A percentile compares a stretch with the other conserved stretches of the same genome.
Evolutionary conservation across 2,113 vertebrate species (phyloP).

Genomic region (Mionectes macconnelli): DNA sequence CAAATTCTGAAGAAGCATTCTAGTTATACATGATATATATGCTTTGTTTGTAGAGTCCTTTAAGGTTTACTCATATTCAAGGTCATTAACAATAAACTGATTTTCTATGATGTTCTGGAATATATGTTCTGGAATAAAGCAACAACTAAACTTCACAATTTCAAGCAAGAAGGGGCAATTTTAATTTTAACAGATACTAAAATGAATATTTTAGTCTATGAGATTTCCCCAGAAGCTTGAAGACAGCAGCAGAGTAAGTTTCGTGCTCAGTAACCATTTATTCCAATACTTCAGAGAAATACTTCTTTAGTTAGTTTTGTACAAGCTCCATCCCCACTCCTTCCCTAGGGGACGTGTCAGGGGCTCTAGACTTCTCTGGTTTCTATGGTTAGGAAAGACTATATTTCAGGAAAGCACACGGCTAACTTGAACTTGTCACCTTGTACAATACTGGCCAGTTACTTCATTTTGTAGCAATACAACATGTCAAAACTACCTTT

Average conservation of each 20-base stretch:
- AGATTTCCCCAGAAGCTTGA: background rate
- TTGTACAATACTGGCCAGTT: background rate
- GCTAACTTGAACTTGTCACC: background rate
- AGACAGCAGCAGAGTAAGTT: background rate
- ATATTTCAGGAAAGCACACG: background rate
- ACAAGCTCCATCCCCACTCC: background rate
- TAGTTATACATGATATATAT: background rate
- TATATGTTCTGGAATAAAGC: background rate
- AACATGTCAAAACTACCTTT: background rate
- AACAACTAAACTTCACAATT: background rate
- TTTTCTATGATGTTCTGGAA: background rate
- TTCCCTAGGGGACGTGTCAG: background rate
- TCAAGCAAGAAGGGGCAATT: background rate
- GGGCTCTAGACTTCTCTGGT: background rate
- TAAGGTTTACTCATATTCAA: background rate
- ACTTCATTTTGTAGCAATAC: background rate
- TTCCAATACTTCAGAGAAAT: background rate
- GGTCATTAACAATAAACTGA: background rate
- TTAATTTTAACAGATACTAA: background rate
- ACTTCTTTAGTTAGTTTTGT: background rate
- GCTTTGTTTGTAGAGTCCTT: background rate
- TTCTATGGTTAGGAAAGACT: background rate
- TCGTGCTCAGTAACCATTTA: background rate
- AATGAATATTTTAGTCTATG: background rate
- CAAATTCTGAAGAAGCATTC: background rate